Base-by-base conservation (phyloP, 2,797 vertebrate genomes). In the Hyperoplus lanceolatus region DNA sequence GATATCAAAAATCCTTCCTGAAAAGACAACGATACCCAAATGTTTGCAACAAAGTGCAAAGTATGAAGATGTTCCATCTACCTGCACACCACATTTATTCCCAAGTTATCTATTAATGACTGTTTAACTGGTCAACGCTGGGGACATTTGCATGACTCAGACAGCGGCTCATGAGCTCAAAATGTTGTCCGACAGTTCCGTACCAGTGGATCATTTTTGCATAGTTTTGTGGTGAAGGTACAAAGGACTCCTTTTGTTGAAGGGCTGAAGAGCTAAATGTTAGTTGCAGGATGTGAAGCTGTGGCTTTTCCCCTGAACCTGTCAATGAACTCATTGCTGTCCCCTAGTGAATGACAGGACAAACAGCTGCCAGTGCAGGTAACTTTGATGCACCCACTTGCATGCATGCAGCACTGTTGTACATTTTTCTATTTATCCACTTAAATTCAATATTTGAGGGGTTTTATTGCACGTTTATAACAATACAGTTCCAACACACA, bases 141-240 rank as follows among this genome's bases (percentile, higher is more conserved):
- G 29, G n/a, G 3, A 45, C 10, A 93, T 94, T 94, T 94, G 93
- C 93, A 94, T 95, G 80, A 72, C 14, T 74, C 67, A 42, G 73
- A 64, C 50, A 67, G 16, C 13, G 10, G 58, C 62, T 80, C 60
- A 11, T 57, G 59, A 46, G 74, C 60, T 79, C 46, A 45, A 58
- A 61, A 56, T 21, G 51, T 65, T 64, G 71, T 51, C 69, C 66
- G 39, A 29, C 57, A 63, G 79, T 78, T 87, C 50, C 70, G 79
- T 75, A 65, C 75, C 79, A 71, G 60, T 56, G 69, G 50, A 70
- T 83, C 56, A 69, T 74, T 86, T 29, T 87, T 87, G 81, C 86
- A 93, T 83, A 88, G 70, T 63, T 59, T 51, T 77, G 62, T 42
- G 53, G 16, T 64, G 48, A 76, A 71, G 41, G 58, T 38, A 61